Evolutionary conservation across 2,888 invertebrate genomes (phyloP).

Genomic region (Apamea monoglypha): DNA sequence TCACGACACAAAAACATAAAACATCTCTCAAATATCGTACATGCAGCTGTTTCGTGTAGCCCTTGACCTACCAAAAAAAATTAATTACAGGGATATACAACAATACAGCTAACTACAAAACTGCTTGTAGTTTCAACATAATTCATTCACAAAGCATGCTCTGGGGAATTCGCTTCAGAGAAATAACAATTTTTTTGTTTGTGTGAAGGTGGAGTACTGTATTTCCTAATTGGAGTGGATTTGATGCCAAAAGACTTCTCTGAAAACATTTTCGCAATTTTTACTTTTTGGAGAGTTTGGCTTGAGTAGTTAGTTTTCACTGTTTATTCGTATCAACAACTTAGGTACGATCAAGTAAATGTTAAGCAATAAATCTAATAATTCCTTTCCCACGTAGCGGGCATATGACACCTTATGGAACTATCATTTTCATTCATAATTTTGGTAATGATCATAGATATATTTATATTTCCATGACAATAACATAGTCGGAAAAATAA

Average conservation of each 20-base stretch:
- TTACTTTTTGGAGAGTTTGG: not conserved
- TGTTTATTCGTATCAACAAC: not conserved
- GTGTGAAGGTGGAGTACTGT: not conserved
- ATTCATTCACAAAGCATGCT: constrained; percentile 35
- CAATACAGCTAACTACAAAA: constrained; percentile 34
- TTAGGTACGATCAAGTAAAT: not conserved
- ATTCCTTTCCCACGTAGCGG: not conserved
- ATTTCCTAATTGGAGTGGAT: not conserved
- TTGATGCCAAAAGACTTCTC: not conserved
- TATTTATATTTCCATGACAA: no score
- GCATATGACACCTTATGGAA: not conserved
- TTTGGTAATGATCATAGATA: not conserved
- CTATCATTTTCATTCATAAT: not conserved
- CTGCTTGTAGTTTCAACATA: constrained; percentile 32
- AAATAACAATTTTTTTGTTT: constrained; percentile 29
- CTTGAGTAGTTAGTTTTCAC: not conserved
- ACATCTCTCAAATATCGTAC: not conserved
- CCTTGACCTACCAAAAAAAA: constrained; percentile 41
- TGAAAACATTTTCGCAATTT: not conserved
- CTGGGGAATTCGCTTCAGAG: constrained; percentile 30
- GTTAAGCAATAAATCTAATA: not conserved
- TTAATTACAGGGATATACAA: constrained; percentile 32
- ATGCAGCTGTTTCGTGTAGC: not conserved
- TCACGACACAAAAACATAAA: not conserved
- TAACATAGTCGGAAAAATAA: not conserved